Conservation (phyloP, 2,113 vertebrate genomes). For the Tretioscincus oriximinensis region DNA sequence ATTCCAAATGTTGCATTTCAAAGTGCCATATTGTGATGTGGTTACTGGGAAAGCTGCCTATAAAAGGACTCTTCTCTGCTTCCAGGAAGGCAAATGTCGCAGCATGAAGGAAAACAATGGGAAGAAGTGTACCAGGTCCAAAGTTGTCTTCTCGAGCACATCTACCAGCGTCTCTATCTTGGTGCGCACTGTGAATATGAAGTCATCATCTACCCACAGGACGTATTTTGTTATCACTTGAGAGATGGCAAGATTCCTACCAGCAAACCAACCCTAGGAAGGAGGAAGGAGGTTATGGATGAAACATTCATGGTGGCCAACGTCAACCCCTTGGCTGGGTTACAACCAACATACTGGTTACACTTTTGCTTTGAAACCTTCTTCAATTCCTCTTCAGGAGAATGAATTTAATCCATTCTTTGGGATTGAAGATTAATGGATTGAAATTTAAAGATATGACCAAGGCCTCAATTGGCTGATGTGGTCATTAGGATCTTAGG, state of each 20-base stretch:
- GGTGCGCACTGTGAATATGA: slow-evolving; percentile 83
- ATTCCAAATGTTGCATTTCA: not conserved
- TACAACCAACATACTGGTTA: not conserved
- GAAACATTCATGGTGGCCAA: too few species aligned
- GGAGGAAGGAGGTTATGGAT: not conserved
- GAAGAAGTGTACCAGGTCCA: slow-evolving; percentile 82
- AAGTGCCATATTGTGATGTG: not conserved
- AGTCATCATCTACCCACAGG: slow-evolving; percentile 92
- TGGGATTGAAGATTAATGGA: too few species aligned
- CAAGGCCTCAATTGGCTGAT: too few species aligned
- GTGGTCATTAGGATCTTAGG: too few species aligned
- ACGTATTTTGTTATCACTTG: slow-evolving; percentile 91
- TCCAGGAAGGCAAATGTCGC: not conserved
- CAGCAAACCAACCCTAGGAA: slow-evolving; percentile 89
- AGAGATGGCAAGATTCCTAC: slow-evolving; percentile 87
- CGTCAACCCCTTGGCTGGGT: not conserved
- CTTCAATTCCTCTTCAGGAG: too few species aligned
- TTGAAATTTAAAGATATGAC: too few species aligned
- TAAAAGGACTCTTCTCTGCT: not conserved
- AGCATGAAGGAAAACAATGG: not conserved
- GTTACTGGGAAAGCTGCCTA: not conserved
- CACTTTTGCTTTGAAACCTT: too few species aligned
- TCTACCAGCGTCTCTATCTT: slow-evolving; percentile 88
- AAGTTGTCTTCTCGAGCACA: slow-evolving; percentile 82
- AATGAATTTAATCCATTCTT: too few species aligned